phyloP scores from a whole-genome alignment of 2,888 invertebrate species.

The Ormyrus labotus region DNA sequence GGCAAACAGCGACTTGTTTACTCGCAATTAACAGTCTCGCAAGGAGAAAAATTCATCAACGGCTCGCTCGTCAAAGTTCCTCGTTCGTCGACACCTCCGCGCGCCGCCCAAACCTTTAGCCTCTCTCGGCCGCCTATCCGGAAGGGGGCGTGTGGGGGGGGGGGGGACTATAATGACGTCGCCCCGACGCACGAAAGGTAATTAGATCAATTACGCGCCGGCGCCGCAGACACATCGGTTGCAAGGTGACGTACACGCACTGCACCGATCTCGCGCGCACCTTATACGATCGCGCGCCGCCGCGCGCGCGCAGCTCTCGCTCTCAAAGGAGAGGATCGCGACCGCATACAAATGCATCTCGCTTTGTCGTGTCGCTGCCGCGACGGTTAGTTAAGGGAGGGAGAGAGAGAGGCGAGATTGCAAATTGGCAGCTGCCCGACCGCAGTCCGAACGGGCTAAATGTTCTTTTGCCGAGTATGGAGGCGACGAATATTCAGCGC shows the following conservation, averaged over 20 bases:
- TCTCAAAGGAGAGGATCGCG: conserved; percentile 54
- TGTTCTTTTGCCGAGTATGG: too few relatives aligned
- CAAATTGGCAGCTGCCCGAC: too few relatives aligned
- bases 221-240: conserved; percentile 63
- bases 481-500: too few relatives aligned
- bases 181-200: conserved; percentile 59
- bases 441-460: too few relatives aligned
- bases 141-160: conserved; percentile 35
- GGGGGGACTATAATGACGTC: conserved; percentile 26
- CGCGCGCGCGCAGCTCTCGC: conserved; percentile 50
- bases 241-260: conserved; percentile 45
- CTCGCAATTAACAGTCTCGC: too few relatives aligned
- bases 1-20: too few relatives aligned
- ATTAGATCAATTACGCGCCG: conserved; percentile 65
- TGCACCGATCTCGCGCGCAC: conserved; percentile 48
- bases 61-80: too few relatives aligned
- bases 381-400: not conserved
- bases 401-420: conserved; percentile 3
- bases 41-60: too few relatives aligned
- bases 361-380: conserved; percentile 60
- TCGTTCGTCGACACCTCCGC: too few relatives aligned
- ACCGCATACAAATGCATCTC: conserved; percentile 61
- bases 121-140: too few relatives aligned
- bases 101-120: too few relatives aligned
- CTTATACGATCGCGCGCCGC: conserved; percentile 6